These are phyloP conservation scores for Lethenteron camtschaticum DNA, from an alignment of 2,113 vertebrate species.

Conservation along the genomic window DNA sequence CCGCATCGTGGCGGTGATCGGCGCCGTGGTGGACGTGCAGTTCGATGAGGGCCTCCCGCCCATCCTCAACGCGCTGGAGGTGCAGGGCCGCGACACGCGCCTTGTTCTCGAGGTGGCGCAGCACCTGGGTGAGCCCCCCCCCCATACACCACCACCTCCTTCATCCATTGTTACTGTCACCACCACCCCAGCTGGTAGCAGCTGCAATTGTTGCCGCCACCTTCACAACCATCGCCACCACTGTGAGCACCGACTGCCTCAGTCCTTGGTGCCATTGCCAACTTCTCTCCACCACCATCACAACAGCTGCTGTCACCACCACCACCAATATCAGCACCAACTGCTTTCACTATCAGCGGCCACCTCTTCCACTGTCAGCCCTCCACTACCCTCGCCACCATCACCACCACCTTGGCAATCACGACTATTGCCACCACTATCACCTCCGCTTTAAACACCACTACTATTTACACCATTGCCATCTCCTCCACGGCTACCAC, in stretches of 20 bases:
- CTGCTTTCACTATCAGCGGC: not conserved
- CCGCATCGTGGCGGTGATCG: slow-evolving; percentile 81
- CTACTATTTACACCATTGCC: too few species aligned
- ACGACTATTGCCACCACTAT: too few species aligned
- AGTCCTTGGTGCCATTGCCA: not conserved
- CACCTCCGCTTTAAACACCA: too few species aligned
- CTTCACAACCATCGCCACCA: too few species aligned
- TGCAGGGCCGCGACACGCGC: slow-evolving; percentile 50
- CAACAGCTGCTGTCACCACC: not conserved
- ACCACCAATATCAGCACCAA: not conserved
- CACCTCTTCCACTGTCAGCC: not conserved
- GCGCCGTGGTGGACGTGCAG: slow-evolving; percentile 90
- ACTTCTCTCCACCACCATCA: not conserved
- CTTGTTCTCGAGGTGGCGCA: slow-evolving; percentile 91
- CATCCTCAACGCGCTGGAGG: slow-evolving; percentile 82
- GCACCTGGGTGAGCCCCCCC: slow-evolving; percentile 50
- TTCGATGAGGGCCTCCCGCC: slow-evolving; percentile 82
- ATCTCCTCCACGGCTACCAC: too few species aligned
- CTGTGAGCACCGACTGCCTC: not conserved
- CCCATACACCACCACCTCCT: not conserved
- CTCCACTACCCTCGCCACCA: not conserved
- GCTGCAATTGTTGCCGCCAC: too few species aligned
- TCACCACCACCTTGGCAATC: not conserved
- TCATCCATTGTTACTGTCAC: too few species aligned
- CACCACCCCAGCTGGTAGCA: too few species aligned